Percentiles rank a stretch among this genome's conserved stretches.
These are phyloP conservation scores for Goniozus legneri DNA, from an alignment of 1,140 invertebrate genomes.

Conservation along the genomic window DNA sequence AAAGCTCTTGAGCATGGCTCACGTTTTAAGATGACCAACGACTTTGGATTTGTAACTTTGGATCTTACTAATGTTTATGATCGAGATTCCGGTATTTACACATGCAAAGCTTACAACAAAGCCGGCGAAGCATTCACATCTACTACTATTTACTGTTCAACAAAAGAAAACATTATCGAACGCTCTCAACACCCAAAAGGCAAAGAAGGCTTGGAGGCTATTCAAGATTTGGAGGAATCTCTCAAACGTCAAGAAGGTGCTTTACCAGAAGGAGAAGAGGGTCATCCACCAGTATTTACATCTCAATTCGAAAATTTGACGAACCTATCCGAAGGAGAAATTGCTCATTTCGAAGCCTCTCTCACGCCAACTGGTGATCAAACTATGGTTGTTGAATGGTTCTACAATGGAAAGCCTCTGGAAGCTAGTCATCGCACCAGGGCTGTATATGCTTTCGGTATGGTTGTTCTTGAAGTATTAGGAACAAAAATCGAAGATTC, in stretches of 20 bases:
- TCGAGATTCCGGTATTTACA: conserved; percentile 92
- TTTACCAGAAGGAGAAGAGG: conserved; percentile 68
- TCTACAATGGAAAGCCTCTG: conserved; percentile 86
- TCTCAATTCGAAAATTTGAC: conserved; percentile 79
- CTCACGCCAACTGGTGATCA: conserved; percentile 91
- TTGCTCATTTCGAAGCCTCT: conserved; percentile 92
- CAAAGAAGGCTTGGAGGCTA: conserved; percentile 83
- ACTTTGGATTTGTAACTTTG: conserved; percentile 90
- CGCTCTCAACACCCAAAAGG: conserved; percentile 91
- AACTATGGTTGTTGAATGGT: conserved; percentile 97
- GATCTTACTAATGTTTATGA: conserved; percentile 86
- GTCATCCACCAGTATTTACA: conserved; percentile 83
- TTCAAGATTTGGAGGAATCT: conserved; percentile 86
- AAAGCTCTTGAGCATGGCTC: conserved; percentile 81
- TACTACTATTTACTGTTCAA: conserved; percentile 79
- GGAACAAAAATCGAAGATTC: conserved; percentile 86
- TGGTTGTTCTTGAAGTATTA: conserved; percentile 91
- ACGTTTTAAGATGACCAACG: conserved; percentile 81
- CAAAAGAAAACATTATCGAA: conserved; percentile 81
- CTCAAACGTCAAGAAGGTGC: conserved; percentile 67
- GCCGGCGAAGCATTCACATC: conserved; percentile 88
- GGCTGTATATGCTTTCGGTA: conserved; percentile 91
- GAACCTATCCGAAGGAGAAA: conserved; percentile 83
- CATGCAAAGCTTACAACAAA: conserved; percentile 82
- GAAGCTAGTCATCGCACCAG: conserved; percentile 85